Percentiles rank a stretch among this genome's conserved stretches.
These are phyloP conservation scores for Neosilurus mollespiculum DNA, from an alignment of 2,797 vertebrate genomes.

Conservation along the genomic window DNA sequence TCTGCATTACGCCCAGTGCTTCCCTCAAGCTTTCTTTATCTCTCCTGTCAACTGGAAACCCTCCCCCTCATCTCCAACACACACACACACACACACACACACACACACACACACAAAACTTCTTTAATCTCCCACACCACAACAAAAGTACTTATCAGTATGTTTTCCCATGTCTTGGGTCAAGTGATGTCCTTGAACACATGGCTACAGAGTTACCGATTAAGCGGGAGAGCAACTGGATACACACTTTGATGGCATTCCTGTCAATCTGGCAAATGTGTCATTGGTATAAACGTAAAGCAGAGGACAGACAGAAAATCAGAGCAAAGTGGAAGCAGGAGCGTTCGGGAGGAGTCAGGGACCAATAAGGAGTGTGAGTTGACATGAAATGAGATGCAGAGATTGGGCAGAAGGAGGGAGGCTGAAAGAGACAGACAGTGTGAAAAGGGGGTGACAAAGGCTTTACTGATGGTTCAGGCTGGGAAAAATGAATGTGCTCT, in stretches of 20 bases:
- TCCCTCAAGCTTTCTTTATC: slow-evolving; percentile 31
- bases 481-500: slow-evolving; percentile 39
- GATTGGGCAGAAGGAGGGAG: slow-evolving; percentile 13
- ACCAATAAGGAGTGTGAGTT: not conserved
- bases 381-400: slow-evolving; percentile 27
- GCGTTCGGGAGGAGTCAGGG: not conserved
- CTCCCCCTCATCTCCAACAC: slow-evolving; percentile 6
- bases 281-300: slow-evolving; percentile 38
- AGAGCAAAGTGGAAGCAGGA: not conserved
- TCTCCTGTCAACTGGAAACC: not conserved
- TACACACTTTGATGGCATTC: slow-evolving; percentile 47
- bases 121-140: slow-evolving; percentile 70
- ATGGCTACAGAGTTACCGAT: slow-evolving; percentile 3
- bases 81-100: not conserved
- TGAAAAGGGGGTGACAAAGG: slow-evolving; percentile 39
- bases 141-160: slow-evolving; percentile 53
- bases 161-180: slow-evolving; percentile 43
- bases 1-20: slow-evolving; percentile 18
- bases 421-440: not conserved
- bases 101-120: slow-evolving; percentile 36
- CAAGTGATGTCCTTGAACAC: slow-evolving; percentile 33
- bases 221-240: not conserved
- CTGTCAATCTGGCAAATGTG: slow-evolving; percentile 41
- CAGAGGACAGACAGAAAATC: slow-evolving; percentile 4
- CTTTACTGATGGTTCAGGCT: slow-evolving; percentile 41